Percentiles rank a stretch among this genome's conserved stretches.
phyloP scores from a whole-genome alignment of 2,797 vertebrate genomes.

The Capromys pilorides region DNA sequence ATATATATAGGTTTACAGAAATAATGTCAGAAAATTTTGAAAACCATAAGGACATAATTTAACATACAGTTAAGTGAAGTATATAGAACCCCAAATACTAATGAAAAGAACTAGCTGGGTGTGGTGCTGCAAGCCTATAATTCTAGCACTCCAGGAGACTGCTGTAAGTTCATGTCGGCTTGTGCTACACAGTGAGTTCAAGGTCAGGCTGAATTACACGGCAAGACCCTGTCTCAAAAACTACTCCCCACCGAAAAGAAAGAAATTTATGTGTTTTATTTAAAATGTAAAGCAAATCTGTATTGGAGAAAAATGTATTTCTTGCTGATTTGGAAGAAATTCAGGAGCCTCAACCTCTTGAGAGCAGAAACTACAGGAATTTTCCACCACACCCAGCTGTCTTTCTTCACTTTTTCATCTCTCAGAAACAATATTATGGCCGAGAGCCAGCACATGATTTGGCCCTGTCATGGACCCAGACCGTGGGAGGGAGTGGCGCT shows the following conservation, averaged over 20 bases:
- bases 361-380: background rate
- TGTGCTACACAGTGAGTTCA: background rate
- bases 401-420: background rate
- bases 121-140: background rate
- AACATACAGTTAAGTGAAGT: background rate
- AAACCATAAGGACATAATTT: background rate
- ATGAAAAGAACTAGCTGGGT: background rate
- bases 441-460: background rate
- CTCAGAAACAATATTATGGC: background rate
- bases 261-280: background rate
- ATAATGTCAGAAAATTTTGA: background rate
- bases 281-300: background rate
- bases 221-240: background rate
- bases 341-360: background rate
- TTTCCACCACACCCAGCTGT: background rate
- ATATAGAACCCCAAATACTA: background rate
- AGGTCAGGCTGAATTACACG: background rate
- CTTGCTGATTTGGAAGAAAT: background rate
- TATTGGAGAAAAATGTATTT: background rate
- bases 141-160: background rate
- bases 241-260: background rate
- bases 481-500: rapidly evolving
- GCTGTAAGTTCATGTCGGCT: background rate
- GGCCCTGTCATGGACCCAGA: background rate
- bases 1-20: background rate